phyloP scores from a whole-genome alignment of 2,797 vertebrate species.

The Ceryle rudis region DNA sequence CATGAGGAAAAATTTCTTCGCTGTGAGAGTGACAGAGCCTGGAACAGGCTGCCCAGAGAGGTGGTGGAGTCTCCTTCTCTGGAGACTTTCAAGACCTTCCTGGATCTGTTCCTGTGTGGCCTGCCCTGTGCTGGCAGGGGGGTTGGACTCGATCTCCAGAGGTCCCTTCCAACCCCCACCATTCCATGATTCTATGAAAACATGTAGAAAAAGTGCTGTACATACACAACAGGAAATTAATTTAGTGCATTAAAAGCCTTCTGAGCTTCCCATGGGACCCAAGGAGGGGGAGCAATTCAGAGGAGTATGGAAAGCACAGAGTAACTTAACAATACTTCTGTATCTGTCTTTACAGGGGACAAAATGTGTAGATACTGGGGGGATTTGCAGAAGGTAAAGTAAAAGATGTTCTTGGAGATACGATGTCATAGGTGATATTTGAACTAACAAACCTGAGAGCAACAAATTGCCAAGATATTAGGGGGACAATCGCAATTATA shows the following conservation, averaged over 20 bases:
- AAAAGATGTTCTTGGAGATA: background rate
- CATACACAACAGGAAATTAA: background rate
- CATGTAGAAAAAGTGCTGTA: background rate
- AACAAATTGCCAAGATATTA: background rate
- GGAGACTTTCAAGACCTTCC: too few species aligned
- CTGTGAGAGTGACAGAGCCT: too few species aligned
- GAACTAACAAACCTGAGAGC: background rate
- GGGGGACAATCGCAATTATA: background rate
- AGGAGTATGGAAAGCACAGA: background rate
- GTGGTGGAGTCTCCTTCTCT: too few species aligned
- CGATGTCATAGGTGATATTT: background rate
- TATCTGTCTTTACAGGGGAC: background rate
- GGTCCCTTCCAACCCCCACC: too few species aligned
- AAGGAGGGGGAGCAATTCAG: background rate
- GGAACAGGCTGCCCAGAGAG: too few species aligned
- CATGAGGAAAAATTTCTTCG: too few species aligned
- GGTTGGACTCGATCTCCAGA: too few species aligned
- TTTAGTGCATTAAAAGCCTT: background rate
- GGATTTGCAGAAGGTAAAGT: background rate
- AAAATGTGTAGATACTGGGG: background rate
- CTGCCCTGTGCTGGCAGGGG: too few species aligned
- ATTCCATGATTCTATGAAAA: too few species aligned
- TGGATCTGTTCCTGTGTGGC: too few species aligned
- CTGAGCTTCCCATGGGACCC: background rate
- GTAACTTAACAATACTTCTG: background rate